Conservation (phyloP, 2,888 invertebrate species). For the Drymonia ruficornis region DNA sequence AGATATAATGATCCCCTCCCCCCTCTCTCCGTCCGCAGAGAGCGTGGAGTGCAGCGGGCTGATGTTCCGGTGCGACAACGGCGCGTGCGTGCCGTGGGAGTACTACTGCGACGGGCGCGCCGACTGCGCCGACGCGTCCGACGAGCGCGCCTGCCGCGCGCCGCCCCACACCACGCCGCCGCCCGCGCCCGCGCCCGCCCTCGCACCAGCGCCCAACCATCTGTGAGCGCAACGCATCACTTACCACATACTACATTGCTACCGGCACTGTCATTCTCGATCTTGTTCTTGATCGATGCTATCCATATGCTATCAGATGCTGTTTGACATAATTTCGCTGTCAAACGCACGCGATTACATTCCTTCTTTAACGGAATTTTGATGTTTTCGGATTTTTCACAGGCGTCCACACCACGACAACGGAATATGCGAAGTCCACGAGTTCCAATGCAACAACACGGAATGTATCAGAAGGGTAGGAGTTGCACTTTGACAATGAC, state of each 20-base stretch:
- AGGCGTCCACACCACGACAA: conserved; percentile 40
- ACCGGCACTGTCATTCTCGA: no score
- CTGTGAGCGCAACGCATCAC: conserved; percentile 22
- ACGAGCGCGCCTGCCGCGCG: conserved; percentile 86
- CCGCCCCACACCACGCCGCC: conserved; percentile 15
- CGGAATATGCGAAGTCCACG: conserved; percentile 82
- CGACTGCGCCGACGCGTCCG: conserved; percentile 89
- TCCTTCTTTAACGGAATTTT: no score
- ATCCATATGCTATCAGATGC: no score
- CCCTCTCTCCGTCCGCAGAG: conserved; percentile 60
- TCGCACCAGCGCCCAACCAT: conserved; percentile 19
- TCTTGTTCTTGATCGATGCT: no score
- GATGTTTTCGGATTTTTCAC: conserved; percentile 12
- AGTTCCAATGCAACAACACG: conserved; percentile 86
- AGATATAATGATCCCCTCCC: background rate
- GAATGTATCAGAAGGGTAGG: conserved; percentile 87
- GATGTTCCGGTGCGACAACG: conserved; percentile 90
- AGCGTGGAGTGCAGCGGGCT: conserved; percentile 78
- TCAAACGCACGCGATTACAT: no score
- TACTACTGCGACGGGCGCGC: conserved; percentile 90
- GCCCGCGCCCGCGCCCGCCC: conserved; percentile 8
- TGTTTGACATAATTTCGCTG: no score
- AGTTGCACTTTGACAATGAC: background rate
- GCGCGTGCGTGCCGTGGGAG: conserved; percentile 88
- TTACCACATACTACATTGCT: conserved; percentile 12